Evolutionary conservation across 2,797 vertebrate genomes (phyloP).

Genomic region (Mallotus villosus): DNA sequence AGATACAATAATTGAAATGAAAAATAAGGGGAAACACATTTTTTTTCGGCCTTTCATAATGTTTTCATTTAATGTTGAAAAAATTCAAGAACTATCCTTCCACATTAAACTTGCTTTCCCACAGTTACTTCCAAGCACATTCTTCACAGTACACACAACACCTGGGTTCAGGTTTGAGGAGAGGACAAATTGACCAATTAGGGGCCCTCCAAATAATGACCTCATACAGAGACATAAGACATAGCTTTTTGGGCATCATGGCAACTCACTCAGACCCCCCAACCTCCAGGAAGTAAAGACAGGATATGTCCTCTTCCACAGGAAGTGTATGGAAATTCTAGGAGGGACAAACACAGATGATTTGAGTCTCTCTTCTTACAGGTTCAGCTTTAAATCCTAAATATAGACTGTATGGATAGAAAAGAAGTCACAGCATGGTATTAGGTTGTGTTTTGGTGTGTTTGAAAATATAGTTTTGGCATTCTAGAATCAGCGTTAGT

Average conservation of each 20-base stretch:
- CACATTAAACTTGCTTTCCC: not conserved
- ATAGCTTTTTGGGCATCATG: slow-evolving; percentile 2
- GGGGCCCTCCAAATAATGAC: slow-evolving; percentile 3
- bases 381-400: not conserved
- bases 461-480: not conserved
- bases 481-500: not conserved
- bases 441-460: not conserved
- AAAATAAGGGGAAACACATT: too few relatives aligned
- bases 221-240: not conserved
- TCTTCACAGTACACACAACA: not conserved
- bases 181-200: not conserved
- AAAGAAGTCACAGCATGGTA: not conserved
- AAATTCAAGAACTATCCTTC: not conserved
- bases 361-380: slow-evolving; percentile 21
- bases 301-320: slow-evolving; percentile 50
- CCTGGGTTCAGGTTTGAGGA: not conserved
- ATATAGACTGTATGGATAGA: slow-evolving; percentile 13
- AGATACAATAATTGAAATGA: too few relatives aligned
- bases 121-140: slow-evolving; percentile 5
- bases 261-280: slow-evolving; percentile 5
- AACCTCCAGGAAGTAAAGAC: slow-evolving; percentile 37
- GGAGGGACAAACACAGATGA: not conserved
- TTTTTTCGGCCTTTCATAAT: too few relatives aligned
- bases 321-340: slow-evolving; percentile 42
- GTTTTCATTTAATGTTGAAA: not conserved